phyloP scores from a whole-genome alignment of 2,797 vertebrate genomes.

The Etheostoma perlongum region DNA sequence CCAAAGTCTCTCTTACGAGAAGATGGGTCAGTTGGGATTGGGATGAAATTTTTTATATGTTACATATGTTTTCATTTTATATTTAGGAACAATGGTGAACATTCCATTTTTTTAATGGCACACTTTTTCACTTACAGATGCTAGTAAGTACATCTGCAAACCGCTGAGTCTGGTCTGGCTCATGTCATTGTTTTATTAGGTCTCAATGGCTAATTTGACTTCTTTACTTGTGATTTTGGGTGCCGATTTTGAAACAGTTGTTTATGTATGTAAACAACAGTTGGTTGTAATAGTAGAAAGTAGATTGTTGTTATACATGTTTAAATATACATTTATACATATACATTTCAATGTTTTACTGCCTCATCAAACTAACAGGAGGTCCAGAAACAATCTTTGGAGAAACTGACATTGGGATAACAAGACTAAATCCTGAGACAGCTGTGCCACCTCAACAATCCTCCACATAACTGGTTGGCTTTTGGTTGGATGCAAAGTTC shows the following conservation, averaged over 20 bases:
- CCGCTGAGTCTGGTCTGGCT: conserved; percentile 1
- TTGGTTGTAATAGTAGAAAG: no score
- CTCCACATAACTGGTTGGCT: not conserved
- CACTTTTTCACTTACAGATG: not conserved
- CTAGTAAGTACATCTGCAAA: not conserved
- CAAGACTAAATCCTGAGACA: not conserved
- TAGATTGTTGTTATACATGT: no score
- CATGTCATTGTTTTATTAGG: not conserved
- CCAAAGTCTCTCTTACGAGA: not conserved
- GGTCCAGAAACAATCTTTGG: no score
- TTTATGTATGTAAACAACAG: no score
- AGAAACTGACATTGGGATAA: not conserved
- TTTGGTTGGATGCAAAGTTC: not conserved
- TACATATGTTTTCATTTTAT: not conserved
- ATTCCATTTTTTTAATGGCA: not conserved
- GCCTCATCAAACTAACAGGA: no score
- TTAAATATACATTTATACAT: no score
- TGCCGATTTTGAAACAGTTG: no score
- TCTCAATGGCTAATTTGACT: not conserved
- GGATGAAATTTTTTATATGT: not conserved
- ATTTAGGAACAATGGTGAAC: not conserved
- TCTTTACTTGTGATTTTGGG: not conserved
- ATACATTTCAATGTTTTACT: no score
- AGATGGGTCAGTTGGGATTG: not conserved
- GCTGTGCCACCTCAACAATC: not conserved